phyloP scores from a whole-genome alignment of 2,888 invertebrate species.

The Apotomis turbidana region DNA sequence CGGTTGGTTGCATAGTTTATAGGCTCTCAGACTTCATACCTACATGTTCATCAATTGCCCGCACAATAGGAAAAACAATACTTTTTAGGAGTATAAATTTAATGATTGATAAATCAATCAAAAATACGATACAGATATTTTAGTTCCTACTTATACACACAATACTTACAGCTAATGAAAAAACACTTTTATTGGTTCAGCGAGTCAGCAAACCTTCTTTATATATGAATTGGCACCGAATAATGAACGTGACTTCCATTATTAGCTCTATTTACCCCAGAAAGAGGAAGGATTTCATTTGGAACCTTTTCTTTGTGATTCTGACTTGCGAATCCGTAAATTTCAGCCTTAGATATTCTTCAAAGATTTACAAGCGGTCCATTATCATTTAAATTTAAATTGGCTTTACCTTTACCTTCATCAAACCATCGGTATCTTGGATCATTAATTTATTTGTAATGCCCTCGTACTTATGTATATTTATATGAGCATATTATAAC shows the following conservation, averaged over 20 bases:
- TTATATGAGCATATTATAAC: no score
- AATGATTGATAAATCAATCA: no score
- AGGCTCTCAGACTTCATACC: no score
- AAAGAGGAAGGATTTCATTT: slow-evolving; percentile 4
- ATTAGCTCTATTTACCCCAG: slow-evolving; percentile 13
- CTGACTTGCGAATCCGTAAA: slow-evolving; percentile 12
- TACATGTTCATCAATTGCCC: no score
- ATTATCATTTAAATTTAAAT: slow-evolving; percentile 40
- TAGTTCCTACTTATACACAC: no score
- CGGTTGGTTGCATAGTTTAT: no score
- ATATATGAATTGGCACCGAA: slow-evolving; percentile 19
- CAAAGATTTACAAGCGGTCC: slow-evolving; percentile 17
- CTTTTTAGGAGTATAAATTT: no score
- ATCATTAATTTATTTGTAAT: slow-evolving; percentile 14
- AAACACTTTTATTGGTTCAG: not conserved
- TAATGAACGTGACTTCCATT: slow-evolving; percentile 22
- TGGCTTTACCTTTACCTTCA: slow-evolving; percentile 10
- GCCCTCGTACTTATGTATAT: not conserved
- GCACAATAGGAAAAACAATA: no score
- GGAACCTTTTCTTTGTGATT: slow-evolving; percentile 19
- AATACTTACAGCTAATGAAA: not conserved
- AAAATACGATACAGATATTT: no score
- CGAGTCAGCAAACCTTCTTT: slow-evolving; percentile 9
- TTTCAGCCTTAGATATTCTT: slow-evolving; percentile 4
- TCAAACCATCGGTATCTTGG: slow-evolving; percentile 16